Evolutionary conservation across 2,888 invertebrate genomes (phyloP), one percentile per base, ranked within the genome.

Genomic region (Dilophus febrilis): DNA sequence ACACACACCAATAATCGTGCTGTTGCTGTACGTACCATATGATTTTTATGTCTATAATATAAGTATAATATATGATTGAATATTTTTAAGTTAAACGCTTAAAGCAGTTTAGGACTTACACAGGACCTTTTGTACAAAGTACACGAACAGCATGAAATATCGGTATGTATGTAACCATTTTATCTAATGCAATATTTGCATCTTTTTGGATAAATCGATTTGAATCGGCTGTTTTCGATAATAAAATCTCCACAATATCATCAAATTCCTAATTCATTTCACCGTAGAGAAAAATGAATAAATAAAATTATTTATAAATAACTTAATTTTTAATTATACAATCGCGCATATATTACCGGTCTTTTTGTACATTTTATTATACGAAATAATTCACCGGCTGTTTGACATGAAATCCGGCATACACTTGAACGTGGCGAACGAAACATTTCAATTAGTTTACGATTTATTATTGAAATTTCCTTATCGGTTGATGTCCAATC

Each of bases 201-300:
- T 77, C 77, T 44, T 74, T 71, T 11, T 72, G 60, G 41, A 77
- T 75, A 54, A 77, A 73, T 45, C 66, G 70, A 52, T 72, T 74
- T 35, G 71, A 68, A 49, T 77, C 76, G 8, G 73, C 71, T 26
- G 69, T 67, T 55, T 72, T 72, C 45, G 60, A 63, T 35, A 77
- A 56, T 37, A 76, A 57, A 29, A 65, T 60, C 46, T 66, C 65
- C 1, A 68, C 66, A 35, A 72, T 65, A 46, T 68, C 67, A 47
- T 76, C 75, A 47, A 73, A 64, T 55, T 75, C 74, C 22, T 22
- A 22, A n/a, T 22, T 22, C 8, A 22, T 22, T 22, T n/a, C n/a
- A n/a, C n/a, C n/a, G n/a, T n/a, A n/a, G n/a, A n/a, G n/a, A n/a
- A n/a, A n/a, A n/a, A n/a, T n/a, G n/a, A n/a, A n/a, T n/a, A n/a